Evolutionary conservation across 2,113 vertebrate species (phyloP).

Genomic region (Chloebia gouldiae): DNA sequence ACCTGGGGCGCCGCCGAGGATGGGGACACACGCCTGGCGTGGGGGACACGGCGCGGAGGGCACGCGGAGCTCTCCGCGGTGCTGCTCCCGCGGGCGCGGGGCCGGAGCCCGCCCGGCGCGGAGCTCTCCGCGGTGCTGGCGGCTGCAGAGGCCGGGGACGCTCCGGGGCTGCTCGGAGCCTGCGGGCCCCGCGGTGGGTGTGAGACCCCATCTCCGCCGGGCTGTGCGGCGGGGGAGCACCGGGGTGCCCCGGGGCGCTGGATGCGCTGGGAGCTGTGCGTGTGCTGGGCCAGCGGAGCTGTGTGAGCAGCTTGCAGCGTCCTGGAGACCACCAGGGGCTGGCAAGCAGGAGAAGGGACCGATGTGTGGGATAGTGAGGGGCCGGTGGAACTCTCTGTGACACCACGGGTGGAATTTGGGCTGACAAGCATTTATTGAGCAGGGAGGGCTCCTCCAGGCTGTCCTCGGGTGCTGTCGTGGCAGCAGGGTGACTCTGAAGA

Average conservation of each 20-base stretch:
- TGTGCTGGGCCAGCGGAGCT: neutral
- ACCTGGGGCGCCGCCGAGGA: fast-evolving
- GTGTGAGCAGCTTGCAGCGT: neutral
- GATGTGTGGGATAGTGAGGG: fast-evolving
- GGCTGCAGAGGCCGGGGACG: fast-evolving
- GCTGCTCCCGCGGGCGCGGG: neutral
- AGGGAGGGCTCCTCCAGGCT: neutral
- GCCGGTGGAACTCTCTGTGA: neutral
- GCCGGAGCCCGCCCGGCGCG: neutral
- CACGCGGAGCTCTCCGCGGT: conserved; percentile 37
- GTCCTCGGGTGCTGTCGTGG: neutral
- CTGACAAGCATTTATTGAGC: neutral
- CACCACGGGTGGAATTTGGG: neutral
- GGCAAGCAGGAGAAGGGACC: neutral
- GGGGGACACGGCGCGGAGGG: neutral
- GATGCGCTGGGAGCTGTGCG: fast-evolving
- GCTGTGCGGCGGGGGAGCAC: neutral
- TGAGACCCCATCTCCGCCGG: too few species aligned
- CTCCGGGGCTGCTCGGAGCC: neutral
- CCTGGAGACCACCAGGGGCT: neutral
- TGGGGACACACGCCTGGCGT: fast-evolving
- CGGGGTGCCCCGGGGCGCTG: neutral
- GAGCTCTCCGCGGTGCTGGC: conserved; percentile 65
- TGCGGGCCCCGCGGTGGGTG: too few species aligned
- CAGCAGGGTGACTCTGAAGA: neutral